Evolutionary conservation across 2,113 vertebrate species (phyloP).

Genomic region (Zosterops lateralis): DNA sequence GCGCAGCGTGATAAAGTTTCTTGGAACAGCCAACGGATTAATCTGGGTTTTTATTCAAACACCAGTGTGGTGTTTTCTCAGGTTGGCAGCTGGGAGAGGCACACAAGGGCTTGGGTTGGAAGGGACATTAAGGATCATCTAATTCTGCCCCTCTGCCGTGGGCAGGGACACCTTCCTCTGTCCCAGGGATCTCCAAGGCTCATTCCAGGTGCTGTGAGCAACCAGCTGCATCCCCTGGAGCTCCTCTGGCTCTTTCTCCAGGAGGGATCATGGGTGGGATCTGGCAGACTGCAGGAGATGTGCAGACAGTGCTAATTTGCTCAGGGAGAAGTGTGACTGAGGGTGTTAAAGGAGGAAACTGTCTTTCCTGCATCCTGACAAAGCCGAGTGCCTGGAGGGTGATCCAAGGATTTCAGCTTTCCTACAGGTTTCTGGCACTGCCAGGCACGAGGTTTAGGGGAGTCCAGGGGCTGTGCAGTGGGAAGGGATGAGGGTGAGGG

Average conservation of each 20-base stretch:
- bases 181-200: neutral
- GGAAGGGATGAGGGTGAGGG: neutral
- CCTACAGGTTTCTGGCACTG: neutral
- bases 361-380: neutral
- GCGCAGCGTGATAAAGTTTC: neutral
- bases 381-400: fast-evolving
- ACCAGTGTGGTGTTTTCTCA: neutral
- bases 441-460: neutral
- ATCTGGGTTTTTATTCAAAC: neutral
- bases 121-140: neutral
- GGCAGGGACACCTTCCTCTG: neutral
- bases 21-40: neutral
- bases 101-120: neutral
- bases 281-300: neutral
- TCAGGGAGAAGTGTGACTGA: neutral
- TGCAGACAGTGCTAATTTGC: neutral
- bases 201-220: neutral
- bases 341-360: neutral
- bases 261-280: neutral
- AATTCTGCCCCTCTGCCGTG: neutral
- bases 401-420: neutral
- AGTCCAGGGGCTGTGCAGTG: fast-evolving
- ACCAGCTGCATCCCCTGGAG: fast-evolving
- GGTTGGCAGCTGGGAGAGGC: neutral
- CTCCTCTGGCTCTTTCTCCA: neutral